A percentile compares a stretch with the other conserved stretches of the same genome.
phyloP scores from a whole-genome alignment of 2,797 vertebrate genomes.

The Sciaenops ocellatus region DNA sequence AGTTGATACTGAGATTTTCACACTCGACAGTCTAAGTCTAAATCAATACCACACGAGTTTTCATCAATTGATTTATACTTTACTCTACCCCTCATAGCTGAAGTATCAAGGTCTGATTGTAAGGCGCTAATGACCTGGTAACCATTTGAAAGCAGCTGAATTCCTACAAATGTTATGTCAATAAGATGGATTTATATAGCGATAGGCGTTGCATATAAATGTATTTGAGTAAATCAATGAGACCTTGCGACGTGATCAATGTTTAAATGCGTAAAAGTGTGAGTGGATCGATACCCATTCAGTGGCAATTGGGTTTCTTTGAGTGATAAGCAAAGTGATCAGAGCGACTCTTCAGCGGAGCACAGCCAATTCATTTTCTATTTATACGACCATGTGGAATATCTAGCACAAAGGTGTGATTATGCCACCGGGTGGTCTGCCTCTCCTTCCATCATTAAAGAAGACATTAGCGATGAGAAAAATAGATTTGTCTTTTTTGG shows the following conservation, averaged over 20 bases:
- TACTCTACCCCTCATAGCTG: constrained; percentile 40
- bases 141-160: constrained; percentile 68
- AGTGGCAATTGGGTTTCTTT: constrained; percentile 62
- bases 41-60: constrained; percentile 67
- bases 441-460: constrained; percentile 67
- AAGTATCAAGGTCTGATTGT: constrained; percentile 63
- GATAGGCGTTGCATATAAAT: constrained; percentile 68
- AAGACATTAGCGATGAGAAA: constrained; percentile 50
- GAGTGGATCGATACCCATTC: constrained; percentile 66
- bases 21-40: constrained; percentile 40
- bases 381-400: constrained; percentile 71
- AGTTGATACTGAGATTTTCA: constrained; percentile 44
- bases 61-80: constrained; percentile 71
- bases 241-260: constrained; percentile 61
- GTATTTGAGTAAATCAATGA: constrained; percentile 67
- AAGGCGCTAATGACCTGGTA: constrained; percentile 69
- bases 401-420: constrained; percentile 76
- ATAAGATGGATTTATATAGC: constrained; percentile 71
- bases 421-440: constrained; percentile 72
- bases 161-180: constrained; percentile 78
- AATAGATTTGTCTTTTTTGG: constrained; percentile 66
- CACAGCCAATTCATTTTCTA: constrained; percentile 77
- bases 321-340: constrained; percentile 76
- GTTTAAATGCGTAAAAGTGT: constrained; percentile 68
- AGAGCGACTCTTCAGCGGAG: constrained; percentile 58